Percentiles rank a stretch among this genome's conserved stretches.
These are phyloP conservation scores for Sander lucioperca DNA, from an alignment of 2,113 vertebrate genomes.

Conservation along the genomic window DNA sequence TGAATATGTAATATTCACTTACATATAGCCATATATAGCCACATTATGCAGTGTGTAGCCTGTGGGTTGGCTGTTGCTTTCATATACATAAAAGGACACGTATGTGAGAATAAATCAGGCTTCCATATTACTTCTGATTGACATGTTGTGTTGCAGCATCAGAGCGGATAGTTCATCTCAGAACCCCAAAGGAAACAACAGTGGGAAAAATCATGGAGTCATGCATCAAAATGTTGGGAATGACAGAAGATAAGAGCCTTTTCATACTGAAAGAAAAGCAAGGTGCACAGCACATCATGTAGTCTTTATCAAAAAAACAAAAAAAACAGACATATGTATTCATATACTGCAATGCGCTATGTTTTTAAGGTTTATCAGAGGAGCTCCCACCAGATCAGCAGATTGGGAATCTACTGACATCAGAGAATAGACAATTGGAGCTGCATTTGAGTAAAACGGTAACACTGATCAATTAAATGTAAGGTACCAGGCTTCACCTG, in stretches of 20 bases:
- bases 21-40: background rate
- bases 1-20: background rate
- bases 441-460: slow-evolving; percentile 81
- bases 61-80: background rate
- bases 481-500: background rate
- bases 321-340: background rate
- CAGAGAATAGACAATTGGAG: slow-evolving; percentile 76
- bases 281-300: slow-evolving; percentile 60
- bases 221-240: slow-evolving; percentile 77
- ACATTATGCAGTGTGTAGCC: background rate
- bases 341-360: slow-evolving; percentile 6
- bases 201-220: slow-evolving; percentile 73
- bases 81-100: background rate
- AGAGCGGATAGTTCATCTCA: slow-evolving; percentile 77
- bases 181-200: slow-evolving; percentile 75
- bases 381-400: slow-evolving; percentile 73
- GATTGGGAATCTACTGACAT: slow-evolving; percentile 72
- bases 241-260: slow-evolving; percentile 72
- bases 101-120: background rate
- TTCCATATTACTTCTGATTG: background rate
- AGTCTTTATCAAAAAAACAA: background rate
- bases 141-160: slow-evolving; percentile 69
- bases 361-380: slow-evolving; percentile 62
- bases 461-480: background rate
- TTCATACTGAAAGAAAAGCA: slow-evolving; percentile 70